Conservation (phyloP, 2,888 invertebrate species). For the Dasypogon diadema region DNA sequence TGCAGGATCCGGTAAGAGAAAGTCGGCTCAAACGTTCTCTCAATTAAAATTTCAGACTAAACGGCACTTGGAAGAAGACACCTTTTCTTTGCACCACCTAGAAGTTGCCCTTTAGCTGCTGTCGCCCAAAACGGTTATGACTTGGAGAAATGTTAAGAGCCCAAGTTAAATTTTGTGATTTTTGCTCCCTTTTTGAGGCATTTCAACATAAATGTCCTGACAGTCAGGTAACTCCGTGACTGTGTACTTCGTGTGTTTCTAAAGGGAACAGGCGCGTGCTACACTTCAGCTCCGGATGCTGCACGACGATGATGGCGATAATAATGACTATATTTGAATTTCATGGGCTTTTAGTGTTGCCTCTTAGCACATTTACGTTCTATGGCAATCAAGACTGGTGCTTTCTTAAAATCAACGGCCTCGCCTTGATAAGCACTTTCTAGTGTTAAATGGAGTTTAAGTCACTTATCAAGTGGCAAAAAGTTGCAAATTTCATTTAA, state of each 20-base stretch:
- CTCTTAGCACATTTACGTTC: constrained; percentile 48
- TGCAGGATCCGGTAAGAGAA: constrained; percentile 14
- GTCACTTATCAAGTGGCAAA: constrained; percentile 21
- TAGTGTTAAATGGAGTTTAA: constrained; percentile 25
- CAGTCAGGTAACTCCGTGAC: constrained; percentile 15
- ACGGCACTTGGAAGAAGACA: neutral
- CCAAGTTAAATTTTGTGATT: constrained; percentile 32
- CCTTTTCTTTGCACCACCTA: constrained; percentile 22
- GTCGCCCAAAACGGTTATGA: constrained; percentile 36
- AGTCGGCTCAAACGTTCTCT: constrained; percentile 23
- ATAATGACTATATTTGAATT: constrained; percentile 56
- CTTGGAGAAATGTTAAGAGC: constrained; percentile 25
- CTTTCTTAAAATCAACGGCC: neutral
- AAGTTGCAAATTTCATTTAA: neutral
- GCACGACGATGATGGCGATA: constrained; percentile 52
- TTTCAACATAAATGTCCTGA: constrained; percentile 17
- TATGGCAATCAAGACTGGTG: neutral
- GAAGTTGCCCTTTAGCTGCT: constrained; percentile 15
- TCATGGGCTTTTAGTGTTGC: constrained; percentile 54
- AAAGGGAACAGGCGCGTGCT: neutral
- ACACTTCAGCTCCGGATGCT: neutral
- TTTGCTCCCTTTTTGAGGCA: constrained; percentile 12
- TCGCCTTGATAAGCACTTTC: constrained; percentile 13
- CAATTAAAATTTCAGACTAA: constrained; percentile 49
- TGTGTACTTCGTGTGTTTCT: constrained; percentile 13